These are phyloP conservation scores for Takifugu rubripes DNA, from an alignment of 2,797 vertebrate genomes.

Conservation along the genomic window DNA sequence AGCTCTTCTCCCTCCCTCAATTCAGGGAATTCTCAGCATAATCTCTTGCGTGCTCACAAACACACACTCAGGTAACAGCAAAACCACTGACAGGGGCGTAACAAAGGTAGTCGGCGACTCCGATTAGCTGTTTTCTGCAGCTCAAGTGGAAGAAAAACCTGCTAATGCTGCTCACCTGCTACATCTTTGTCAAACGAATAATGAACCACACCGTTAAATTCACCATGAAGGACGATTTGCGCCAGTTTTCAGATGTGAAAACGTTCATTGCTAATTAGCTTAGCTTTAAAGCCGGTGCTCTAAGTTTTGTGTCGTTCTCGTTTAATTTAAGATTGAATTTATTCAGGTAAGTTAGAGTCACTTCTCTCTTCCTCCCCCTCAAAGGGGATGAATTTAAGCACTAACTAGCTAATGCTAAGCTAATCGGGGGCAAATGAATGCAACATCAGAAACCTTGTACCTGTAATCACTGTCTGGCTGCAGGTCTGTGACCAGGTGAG, in stretches of 20 bases:
- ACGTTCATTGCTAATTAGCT: too few relatives aligned
- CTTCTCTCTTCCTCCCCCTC: too few relatives aligned
- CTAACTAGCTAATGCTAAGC: too few relatives aligned
- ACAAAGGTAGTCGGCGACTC: slow-evolving; percentile 21
- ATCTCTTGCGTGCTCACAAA: slow-evolving; percentile 6
- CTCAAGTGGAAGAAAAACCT: background rate
- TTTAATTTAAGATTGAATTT: too few relatives aligned
- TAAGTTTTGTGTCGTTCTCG: too few relatives aligned
- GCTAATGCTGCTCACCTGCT: slow-evolving; percentile 12
- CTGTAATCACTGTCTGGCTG: slow-evolving; percentile 94
- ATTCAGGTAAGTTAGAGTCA: too few relatives aligned
- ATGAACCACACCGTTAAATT: background rate
- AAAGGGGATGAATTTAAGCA: too few relatives aligned
- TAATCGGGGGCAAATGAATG: too few relatives aligned
- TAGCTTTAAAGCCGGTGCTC: too few relatives aligned
- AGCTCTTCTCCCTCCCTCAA: background rate
- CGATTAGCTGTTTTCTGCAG: slow-evolving; percentile 37
- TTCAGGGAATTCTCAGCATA: slow-evolving; percentile 41
- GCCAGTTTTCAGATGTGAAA: too few relatives aligned
- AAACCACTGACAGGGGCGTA: background rate
- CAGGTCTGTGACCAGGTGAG: slow-evolving; percentile 80
- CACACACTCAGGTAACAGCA: slow-evolving; percentile 13
- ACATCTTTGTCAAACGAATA: too few relatives aligned
- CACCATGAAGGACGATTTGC: too few relatives aligned
- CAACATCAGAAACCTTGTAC: slow-evolving; percentile 54